Evolutionary conservation across 2,888 invertebrate species (phyloP), one percentile per base, ranked within the genome.

Genomic region (Sinotaia quadrata): DNA sequence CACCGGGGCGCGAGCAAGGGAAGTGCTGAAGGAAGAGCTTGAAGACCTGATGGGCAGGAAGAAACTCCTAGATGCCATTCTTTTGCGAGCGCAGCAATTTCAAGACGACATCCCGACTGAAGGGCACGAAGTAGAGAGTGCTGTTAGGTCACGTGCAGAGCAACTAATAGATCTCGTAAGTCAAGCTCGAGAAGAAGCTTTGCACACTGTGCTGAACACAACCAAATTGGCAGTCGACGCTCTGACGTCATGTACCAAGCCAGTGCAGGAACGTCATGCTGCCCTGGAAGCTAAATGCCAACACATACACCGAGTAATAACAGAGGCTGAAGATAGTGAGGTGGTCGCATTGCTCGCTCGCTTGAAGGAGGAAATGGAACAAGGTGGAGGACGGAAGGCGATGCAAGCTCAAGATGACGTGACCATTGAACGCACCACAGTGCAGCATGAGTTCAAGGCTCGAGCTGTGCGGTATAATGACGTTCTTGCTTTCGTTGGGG

Each of bases 341-440:
- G 60, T 41, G 18, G 68, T 61, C 27, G 47, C 56, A 8, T 34
- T 62, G 68, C 36, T 52, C 44, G 61, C 54, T n/a, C 52, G 62
- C 15, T 56, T 68, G 31, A 34, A 47, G 29, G 27, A 41, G n/a
- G 52, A 56, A 31, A 54, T 37, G 3, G 49, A 41, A 34, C 29
- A 31, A 18, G n/a, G 21, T 10, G 24, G 34, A n/a, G 33, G 21
- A 24, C n/a, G n/a, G 29, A 44, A 18, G 47, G 12, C 37, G 24
- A 8, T 2, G n/a, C 27, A 36, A 21, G 8, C 31, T 21, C 24
- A 18, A 8, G 44, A 10, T 2, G 21, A 21, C 7, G 24, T 57
- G 36, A n/a, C 15, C 31, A 33, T 60, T 44, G 60, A 60, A 47
- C 15, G 60, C 18, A 37, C 44, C 60, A 60, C 60, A 12, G 60